Evolutionary conservation across 2,797 vertebrate species (phyloP).

Genomic region (Moxostoma hubbsi): DNA sequence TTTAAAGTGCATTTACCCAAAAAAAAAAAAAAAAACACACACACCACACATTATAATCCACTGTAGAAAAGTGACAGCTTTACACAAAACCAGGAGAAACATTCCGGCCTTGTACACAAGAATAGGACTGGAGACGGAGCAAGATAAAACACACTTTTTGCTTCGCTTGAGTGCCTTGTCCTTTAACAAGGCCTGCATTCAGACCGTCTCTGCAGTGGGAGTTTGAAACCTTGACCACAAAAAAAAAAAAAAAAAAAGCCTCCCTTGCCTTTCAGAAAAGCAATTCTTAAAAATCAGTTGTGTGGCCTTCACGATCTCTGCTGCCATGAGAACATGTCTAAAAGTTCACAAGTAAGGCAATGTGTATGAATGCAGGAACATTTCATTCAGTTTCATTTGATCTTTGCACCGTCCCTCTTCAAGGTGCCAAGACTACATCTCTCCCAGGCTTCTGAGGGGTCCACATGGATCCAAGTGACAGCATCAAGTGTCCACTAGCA

Average conservation of each 20-base stretch:
- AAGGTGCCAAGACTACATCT: constrained; percentile 6
- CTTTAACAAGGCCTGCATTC: constrained; percentile 48
- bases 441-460: constrained; percentile 31
- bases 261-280: constrained; percentile 60
- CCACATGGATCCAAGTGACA: constrained; percentile 6
- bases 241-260: constrained; percentile 43
- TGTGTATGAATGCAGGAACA: neutral
- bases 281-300: constrained; percentile 55
- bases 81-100: constrained; percentile 51
- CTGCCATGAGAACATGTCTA: constrained; percentile 64
- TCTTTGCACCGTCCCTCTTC: constrained; percentile 29
- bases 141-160: constrained; percentile 40
- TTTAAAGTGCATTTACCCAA: constrained; percentile 76
- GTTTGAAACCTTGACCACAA: constrained; percentile 44
- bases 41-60: constrained; percentile 4
- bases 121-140: constrained; percentile 48
- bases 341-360: constrained; percentile 45
- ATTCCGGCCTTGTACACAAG: constrained; percentile 47
- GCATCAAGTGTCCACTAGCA: constrained; percentile 38
- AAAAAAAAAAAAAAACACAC: constrained; percentile 20
- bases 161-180: constrained; percentile 54
- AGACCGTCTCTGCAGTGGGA: constrained; percentile 33
- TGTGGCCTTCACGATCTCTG: constrained; percentile 63
- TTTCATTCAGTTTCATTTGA: constrained; percentile 22
- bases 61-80: constrained; percentile 42